These are phyloP conservation scores for Amazona guildingii DNA, from an alignment of 2,113 vertebrate species.

Conservation along the genomic window DNA sequence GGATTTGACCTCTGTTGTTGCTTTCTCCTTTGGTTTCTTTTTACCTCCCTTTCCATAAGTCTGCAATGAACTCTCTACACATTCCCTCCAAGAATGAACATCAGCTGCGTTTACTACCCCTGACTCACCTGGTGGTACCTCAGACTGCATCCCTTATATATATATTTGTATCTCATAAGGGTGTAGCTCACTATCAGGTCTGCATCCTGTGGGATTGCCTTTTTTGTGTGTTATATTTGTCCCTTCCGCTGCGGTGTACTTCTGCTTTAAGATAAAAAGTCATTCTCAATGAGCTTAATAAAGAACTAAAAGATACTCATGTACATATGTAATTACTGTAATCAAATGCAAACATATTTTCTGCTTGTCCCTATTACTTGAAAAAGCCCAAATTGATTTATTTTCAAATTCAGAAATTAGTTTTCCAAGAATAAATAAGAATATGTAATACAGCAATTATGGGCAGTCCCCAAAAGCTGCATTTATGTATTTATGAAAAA, in stretches of 20 bases:
- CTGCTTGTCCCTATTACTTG: neutral
- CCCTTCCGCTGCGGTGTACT: neutral
- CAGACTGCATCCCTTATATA: neutral
- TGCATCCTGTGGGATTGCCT: accelerated
- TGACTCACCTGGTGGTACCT: neutral
- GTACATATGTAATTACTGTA: neutral
- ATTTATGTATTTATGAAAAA: conserved; percentile 54
- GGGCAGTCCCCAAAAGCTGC: conserved; percentile 48
- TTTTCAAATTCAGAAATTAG: neutral
- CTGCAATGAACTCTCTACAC: neutral
- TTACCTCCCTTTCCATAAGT: neutral
- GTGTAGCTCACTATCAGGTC: neutral
- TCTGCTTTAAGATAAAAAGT: neutral
- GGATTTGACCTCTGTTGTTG: neutral
- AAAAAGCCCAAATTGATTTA: conserved; percentile 11
- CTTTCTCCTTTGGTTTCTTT: neutral
- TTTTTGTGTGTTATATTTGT: accelerated
- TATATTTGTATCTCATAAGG: neutral
- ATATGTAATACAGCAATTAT: conserved; percentile 37
- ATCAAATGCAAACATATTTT: neutral
- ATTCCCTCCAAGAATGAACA: neutral
- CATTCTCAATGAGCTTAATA: neutral
- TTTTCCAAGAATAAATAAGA: conserved; percentile 11
- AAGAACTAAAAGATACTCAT: neutral
- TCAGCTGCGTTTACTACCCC: neutral